Base-by-base conservation (phyloP, 2,888 invertebrate species). In the Neria commutata region DNA sequence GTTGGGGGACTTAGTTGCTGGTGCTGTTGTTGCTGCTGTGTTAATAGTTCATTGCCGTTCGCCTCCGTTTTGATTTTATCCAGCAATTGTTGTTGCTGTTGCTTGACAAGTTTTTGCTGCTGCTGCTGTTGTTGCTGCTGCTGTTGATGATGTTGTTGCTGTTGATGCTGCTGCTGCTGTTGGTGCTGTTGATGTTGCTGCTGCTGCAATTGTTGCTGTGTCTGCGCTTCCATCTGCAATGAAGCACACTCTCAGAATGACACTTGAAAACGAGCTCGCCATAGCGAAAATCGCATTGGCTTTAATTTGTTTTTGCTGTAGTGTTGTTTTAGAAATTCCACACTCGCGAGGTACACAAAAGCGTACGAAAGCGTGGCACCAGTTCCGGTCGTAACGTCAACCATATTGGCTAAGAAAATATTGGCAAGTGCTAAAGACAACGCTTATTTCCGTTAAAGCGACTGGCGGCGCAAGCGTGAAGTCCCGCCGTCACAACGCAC, bases 201-300 rank as follows among this genome's bases (percentile, higher is more conserved):
- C 14, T 58, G 60, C 34, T 65, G 67, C 49, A 65, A 61, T 59
- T 76, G 78, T 60, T 76, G 70, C 63, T 76, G 72, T 56, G 76
- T 63, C 70, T 76, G 79, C 67, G 70, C 65, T 76, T 80, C 81
- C 79, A 80, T 80, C 79, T 80, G 76, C 73, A 77, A 78, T 67
- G 71, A 74, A 64, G 56, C 64, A 59, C 67, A 65, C 77, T 67
- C 61, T 67, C 58, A 67, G 68, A 77, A 74, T 76, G 70, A 68
- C 33, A 56, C 33, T 6, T 45, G 40, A 55, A 17, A 17, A 17
- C 33, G 19, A 2, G 4, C 34, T 40, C 37, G 10, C 17, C 14
- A 34, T n/a, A 2, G n/a, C 23, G 55, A 45, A 50, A 51, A n/a
- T 11, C 24, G 26, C 6, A 37, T 21, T 19, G 42, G n/a, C n/a